Base-by-base conservation (phyloP, 2,888 invertebrate genomes). In the Tenthredo notha region DNA sequence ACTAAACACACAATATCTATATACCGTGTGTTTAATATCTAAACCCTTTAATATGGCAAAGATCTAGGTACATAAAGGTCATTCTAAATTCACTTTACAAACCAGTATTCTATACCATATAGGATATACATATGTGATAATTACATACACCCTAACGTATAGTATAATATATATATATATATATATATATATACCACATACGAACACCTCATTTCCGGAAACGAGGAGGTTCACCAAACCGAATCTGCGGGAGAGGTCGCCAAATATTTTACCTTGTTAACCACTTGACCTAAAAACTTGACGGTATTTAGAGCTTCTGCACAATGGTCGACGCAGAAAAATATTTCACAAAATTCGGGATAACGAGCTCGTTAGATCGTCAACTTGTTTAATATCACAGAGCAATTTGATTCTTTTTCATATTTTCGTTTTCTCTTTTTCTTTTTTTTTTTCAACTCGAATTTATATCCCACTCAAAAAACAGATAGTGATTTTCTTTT, bases 191-290 rank as follows among this genome's bases (percentile, higher is more conserved):
- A 12, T 15, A 47, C 47, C 43, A 43, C 43, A 43, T 43, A n/a
- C 18, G n/a, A 54, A 54, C 18, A 6, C 54, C 54, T 54, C 50
- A 54, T 54, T 54, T 54, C 54, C n/a, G 54, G n/a, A 54, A n/a
- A 54, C 54, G 54, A n/a, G n/a, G 12, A 54, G 7, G 7, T 18
- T 54, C n/a, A 54, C 54, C 18, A 54, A 54, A 54, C 54, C 54
- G 54, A 54, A 54, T 54, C 18, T 29, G 67, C 4, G 47, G 47
- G 25, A 67, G 25, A 29, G 67, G 67, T 29, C 67, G 33, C 12
- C 67, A 12, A 29, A 67, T 29, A 67, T 67, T 67, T 21, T 29
- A 67, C 67, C 29, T 29, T 18, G 67, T 67, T 67, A 67, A 67
- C 6, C 25, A 67, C 67, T 67, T 6, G 33, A 5, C 33, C 33